These are phyloP conservation scores for Callyntrura sp. DNA, from an alignment of 2,888 invertebrate genomes.

Conservation along the genomic window DNA sequence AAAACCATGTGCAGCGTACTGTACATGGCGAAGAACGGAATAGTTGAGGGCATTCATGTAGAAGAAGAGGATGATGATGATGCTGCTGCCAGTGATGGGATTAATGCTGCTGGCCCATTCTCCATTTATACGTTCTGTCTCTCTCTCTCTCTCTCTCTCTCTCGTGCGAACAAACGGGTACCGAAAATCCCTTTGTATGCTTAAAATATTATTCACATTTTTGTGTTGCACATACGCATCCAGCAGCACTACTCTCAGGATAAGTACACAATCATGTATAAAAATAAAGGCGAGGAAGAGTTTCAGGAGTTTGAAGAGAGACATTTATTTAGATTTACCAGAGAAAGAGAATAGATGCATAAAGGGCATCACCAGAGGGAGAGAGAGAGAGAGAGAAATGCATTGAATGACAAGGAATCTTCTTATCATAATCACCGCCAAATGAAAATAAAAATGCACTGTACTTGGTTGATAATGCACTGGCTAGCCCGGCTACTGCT, in stretches of 20 bases:
- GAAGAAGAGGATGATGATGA: slow-evolving; percentile 2
- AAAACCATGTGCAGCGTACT: background rate
- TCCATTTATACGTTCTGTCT: background rate
- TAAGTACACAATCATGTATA: too few relatives aligned
- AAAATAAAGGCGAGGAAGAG: slow-evolving; percentile 1
- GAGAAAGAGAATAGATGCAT: background rate
- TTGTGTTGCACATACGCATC: background rate
- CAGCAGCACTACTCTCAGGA: too few relatives aligned
- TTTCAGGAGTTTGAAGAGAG: background rate
- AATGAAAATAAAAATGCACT: slow-evolving; percentile 15
- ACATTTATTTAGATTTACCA: background rate
- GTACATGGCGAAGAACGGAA: background rate
- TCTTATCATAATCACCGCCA: slow-evolving; percentile 31
- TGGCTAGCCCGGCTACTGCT: background rate
- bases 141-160: background rate
- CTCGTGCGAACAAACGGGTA: slow-evolving; percentile 8
- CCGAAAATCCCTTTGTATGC: slow-evolving; percentile 6
- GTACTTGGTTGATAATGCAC: too few relatives aligned
- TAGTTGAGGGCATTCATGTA: background rate
- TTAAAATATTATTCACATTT: slow-evolving; percentile 2
- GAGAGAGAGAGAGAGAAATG: background rate
- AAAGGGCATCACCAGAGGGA: background rate
- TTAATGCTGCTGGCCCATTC: background rate
- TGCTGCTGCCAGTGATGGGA: background rate
- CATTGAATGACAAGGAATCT: slow-evolving; percentile 15